Evolutionary conservation across 2,888 invertebrate species (phyloP).

Genomic region (Anoncus sp.): DNA sequence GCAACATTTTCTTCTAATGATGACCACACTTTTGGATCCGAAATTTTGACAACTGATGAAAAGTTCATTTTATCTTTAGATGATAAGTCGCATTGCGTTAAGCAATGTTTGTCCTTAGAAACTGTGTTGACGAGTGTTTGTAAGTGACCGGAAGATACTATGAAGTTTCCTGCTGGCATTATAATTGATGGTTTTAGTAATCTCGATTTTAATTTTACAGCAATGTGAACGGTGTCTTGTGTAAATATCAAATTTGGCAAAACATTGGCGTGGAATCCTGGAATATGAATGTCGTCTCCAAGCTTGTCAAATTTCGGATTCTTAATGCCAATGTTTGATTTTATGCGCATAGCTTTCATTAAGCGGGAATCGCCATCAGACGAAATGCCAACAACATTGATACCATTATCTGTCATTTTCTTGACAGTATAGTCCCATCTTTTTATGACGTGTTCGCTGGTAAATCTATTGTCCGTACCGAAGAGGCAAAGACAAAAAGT

Average conservation of each 20-base stretch:
- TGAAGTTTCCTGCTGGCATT: conserved; percentile 56
- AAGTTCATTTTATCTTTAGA: conserved; percentile 44
- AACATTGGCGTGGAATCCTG: background rate
- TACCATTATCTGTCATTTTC: conserved; percentile 46
- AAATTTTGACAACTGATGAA: conserved; percentile 63
- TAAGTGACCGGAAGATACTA: conserved; percentile 59
- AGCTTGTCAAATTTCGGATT: background rate
- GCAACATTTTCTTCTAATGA: conserved; percentile 47
- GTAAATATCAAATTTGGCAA: conserved; percentile 18
- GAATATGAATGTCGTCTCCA: background rate
- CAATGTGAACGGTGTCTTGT: conserved; percentile 63
- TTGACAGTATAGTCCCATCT: conserved; percentile 57
- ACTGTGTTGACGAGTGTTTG: conserved; percentile 50
- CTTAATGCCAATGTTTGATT: background rate
- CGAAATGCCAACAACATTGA: conserved; percentile 62
- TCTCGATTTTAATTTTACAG: conserved; percentile 60
- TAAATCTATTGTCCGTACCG: conserved; percentile 66
- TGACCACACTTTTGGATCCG: conserved; percentile 39
- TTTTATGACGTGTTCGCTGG: conserved; percentile 42
- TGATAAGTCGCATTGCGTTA: conserved; percentile 46
- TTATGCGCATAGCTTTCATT: conserved; percentile 61
- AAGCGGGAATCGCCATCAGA: conserved; percentile 63
- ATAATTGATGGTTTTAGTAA: conserved; percentile 55
- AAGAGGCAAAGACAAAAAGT: conserved; percentile 58
- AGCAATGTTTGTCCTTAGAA: conserved; percentile 62